Conservation (phyloP, 2,113 vertebrate species). For the Oostethus manadensis region DNA sequence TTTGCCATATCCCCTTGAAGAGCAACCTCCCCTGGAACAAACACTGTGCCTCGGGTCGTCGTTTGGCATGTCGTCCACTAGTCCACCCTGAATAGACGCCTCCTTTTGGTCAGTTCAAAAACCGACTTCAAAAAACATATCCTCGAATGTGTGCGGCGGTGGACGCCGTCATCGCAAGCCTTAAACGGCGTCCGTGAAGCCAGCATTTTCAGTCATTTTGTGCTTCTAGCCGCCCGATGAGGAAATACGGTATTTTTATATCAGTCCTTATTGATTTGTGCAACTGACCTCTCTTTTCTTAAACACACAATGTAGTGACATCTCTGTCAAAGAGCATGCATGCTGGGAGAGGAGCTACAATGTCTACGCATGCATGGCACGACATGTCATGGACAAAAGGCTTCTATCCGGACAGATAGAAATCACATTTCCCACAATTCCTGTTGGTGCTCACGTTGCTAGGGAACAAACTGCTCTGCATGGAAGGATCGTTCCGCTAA, state of each 20-base stretch:
- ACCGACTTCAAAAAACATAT: too few relatives aligned
- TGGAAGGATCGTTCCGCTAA: slow-evolving; percentile 29
- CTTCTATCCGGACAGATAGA: slow-evolving; percentile 57
- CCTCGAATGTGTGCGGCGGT: too few relatives aligned
- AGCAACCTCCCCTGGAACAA: neutral
- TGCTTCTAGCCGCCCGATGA: too few relatives aligned
- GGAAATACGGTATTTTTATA: too few relatives aligned
- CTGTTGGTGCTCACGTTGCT: slow-evolving; percentile 55
- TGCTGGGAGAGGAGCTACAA: slow-evolving; percentile 27
- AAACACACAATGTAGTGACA: slow-evolving; percentile 26
- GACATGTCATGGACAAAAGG: slow-evolving; percentile 28
- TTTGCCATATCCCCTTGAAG: too few relatives aligned
- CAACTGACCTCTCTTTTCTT: slow-evolving; percentile 55
- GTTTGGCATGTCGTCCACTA: too few relatives aligned
- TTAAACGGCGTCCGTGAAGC: too few relatives aligned
- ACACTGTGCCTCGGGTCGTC: neutral
- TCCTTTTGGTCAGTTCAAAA: too few relatives aligned
- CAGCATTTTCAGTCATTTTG: too few relatives aligned
- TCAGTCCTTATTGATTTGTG: slow-evolving; percentile 5
- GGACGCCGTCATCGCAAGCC: too few relatives aligned
- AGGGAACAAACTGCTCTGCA: slow-evolving; percentile 35
- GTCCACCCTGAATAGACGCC: too few relatives aligned
- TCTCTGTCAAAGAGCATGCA: slow-evolving; percentile 45
- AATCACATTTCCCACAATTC: slow-evolving; percentile 53
- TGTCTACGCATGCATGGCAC: slow-evolving; percentile 49